Conservation (phyloP, 2,888 invertebrate genomes). For the Cerastis rubricosa region DNA sequence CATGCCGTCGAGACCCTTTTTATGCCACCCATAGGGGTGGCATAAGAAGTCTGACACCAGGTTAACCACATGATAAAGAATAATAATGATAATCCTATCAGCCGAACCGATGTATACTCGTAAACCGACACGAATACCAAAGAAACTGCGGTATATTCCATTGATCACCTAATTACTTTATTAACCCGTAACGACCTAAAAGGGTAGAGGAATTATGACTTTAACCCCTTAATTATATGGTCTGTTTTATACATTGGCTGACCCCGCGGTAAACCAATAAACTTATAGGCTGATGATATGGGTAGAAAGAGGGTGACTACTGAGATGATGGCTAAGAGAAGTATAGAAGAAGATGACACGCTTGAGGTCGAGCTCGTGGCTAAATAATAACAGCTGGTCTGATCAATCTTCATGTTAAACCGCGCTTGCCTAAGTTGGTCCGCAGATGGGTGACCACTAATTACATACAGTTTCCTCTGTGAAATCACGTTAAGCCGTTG, state of each 20-base stretch:
- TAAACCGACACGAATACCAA: background rate
- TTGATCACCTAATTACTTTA: slow-evolving; percentile 35
- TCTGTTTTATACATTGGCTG: slow-evolving; percentile 24
- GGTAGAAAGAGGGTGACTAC: background rate
- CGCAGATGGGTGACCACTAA: background rate
- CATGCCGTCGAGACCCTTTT: too few species aligned
- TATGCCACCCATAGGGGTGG: too few species aligned
- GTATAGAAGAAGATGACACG: background rate
- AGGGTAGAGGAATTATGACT: slow-evolving; percentile 24
- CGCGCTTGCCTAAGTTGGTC: background rate
- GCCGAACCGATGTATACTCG: background rate
- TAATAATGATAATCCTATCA: background rate
- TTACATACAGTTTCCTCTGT: background rate
- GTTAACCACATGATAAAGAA: too few species aligned
- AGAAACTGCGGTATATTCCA: background rate
- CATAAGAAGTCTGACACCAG: too few species aligned
- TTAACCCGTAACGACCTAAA: slow-evolving; percentile 15
- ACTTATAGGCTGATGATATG: background rate
- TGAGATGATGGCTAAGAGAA: background rate
- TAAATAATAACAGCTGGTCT: background rate
- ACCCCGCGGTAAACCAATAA: slow-evolving; percentile 3
- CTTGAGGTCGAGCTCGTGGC: background rate
- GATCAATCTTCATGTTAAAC: background rate
- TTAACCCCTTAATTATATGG: slow-evolving; percentile 20
- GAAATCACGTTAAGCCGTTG: background rate